Base-by-base conservation (phyloP, 1,140 invertebrate species). In the Lanistes nyassanus region DNA sequence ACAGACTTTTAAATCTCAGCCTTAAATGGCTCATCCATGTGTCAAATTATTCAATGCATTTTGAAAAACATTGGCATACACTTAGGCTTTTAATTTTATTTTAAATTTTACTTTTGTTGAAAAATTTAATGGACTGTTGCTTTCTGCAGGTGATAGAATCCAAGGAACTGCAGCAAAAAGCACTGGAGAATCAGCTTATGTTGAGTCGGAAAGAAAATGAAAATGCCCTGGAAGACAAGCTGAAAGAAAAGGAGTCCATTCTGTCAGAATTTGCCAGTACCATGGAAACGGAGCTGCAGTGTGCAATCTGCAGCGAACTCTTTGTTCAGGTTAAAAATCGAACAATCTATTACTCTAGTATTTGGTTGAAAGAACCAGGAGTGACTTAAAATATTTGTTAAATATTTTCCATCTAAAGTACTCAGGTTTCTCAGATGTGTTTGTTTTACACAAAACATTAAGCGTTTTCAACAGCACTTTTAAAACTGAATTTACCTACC, bases 261-360 rank as follows among this genome's bases (percentile, higher is more conserved):
- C 81, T 93, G 7, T 86, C 89, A 3, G 91, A 92, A 80, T 91
- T 94, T 47, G 91, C 85, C 29, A 83, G 86, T 88, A 34, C 93
- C n/a, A 91, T 95, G 90, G 94, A 95, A 79, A 92, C 91, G 71
- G 94, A 95, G 83, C 86, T 95, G 26, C 92, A 93, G 72, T 96
- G 94, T 84, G 92, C 92, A 71, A 93, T 96, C 76, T 96, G 94
- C 84, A 92, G 92, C 66, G 94, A 95, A 89, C 87, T 95, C 1
- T 94, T 95, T 87, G 90, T 95, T 0, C 89, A 84, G 84, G 86
- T 88, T 37, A 37, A 36, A 36, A 19, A 67, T 9, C n/a, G n/a
- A n/a, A n/a, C n/a, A n/a, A n/a, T n/a, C n/a, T n/a, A n/a, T n/a
- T n/a, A n/a, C n/a, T n/a, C n/a, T n/a, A n/a, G n/a, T n/a, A n/a